phyloP scores from a whole-genome alignment of 2,888 invertebrate genomes.

The Caenorhabditis macrosperma region DNA sequence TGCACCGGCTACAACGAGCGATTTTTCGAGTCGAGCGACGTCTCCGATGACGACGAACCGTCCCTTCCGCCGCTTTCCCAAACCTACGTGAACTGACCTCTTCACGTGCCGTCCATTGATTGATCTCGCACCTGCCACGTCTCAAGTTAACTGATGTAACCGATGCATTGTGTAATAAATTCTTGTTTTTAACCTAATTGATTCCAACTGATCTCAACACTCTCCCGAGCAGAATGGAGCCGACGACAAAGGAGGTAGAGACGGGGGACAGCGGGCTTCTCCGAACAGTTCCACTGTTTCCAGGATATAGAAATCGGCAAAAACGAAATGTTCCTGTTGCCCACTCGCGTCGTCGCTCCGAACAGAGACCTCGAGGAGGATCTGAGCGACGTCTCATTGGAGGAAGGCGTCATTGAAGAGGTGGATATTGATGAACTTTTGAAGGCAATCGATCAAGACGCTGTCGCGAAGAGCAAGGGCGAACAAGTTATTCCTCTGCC shows the following conservation, averaged over 20 bases:
- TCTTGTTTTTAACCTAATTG: too few relatives aligned
- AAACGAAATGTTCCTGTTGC: slow-evolving; percentile 44
- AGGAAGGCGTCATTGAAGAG: slow-evolving; percentile 36
- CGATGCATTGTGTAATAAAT: too few relatives aligned
- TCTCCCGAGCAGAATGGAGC: neutral
- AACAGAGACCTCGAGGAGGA: slow-evolving; percentile 41
- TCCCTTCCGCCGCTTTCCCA: slow-evolving; percentile 36
- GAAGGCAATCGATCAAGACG: neutral
- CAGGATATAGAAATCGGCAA: neutral
- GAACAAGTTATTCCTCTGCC: neutral
- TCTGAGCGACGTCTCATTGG: slow-evolving; percentile 42
- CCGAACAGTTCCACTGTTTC: neutral
- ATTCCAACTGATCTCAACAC: neutral
- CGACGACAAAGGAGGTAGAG: neutral
- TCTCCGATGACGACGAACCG: slow-evolving; percentile 34
- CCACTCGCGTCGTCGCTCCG: slow-evolving; percentile 26
- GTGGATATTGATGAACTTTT: slow-evolving; percentile 5
- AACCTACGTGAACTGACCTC: slow-evolving; percentile 33
- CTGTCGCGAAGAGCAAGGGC: neutral
- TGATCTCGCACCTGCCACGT: slow-evolving; percentile 3
- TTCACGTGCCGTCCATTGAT: neutral
- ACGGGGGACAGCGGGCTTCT: neutral
- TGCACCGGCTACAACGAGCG: slow-evolving; percentile 45
- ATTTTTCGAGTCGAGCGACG: slow-evolving; percentile 45
- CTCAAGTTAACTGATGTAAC: neutral